These are phyloP conservation scores for Squalus acanthias DNA, from an alignment of 2,797 vertebrate genomes.

Conservation along the genomic window DNA sequence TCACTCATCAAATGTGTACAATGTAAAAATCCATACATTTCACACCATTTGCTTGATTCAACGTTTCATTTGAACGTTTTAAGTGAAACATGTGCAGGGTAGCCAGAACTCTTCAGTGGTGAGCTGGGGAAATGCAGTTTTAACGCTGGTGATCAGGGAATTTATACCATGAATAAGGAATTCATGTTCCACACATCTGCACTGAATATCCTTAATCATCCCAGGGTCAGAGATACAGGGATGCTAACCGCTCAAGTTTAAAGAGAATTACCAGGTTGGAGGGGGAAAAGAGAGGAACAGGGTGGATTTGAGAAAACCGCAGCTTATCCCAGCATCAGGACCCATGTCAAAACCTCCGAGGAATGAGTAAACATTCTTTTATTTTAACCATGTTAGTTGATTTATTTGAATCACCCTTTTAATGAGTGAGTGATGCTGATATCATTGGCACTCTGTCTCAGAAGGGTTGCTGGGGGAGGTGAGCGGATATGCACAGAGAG, in stretches of 20 bases:
- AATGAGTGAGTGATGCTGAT: background rate
- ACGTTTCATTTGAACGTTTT: background rate
- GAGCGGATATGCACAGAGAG: background rate
- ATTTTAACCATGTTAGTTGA: background rate
- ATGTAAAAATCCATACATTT: background rate
- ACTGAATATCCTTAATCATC: background rate
- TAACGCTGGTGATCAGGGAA: background rate
- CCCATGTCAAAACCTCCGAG: background rate
- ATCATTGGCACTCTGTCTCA: background rate
- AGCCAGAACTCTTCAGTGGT: background rate
- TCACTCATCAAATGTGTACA: background rate
- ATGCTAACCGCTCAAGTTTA: background rate
- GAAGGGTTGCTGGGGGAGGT: background rate
- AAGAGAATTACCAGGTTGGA: background rate
- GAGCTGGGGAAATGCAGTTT: background rate
- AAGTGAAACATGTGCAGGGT: background rate
- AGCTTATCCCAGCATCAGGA: background rate
- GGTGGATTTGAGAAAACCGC: background rate
- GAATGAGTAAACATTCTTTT: background rate
- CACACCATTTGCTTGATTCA: background rate
- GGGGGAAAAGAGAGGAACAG: background rate
- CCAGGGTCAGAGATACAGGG: background rate
- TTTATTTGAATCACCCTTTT: background rate
- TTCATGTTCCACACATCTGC: background rate
- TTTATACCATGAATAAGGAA: background rate